Conservation (phyloP, 1,140 invertebrate species). For the Drosophila subobscura region DNA sequence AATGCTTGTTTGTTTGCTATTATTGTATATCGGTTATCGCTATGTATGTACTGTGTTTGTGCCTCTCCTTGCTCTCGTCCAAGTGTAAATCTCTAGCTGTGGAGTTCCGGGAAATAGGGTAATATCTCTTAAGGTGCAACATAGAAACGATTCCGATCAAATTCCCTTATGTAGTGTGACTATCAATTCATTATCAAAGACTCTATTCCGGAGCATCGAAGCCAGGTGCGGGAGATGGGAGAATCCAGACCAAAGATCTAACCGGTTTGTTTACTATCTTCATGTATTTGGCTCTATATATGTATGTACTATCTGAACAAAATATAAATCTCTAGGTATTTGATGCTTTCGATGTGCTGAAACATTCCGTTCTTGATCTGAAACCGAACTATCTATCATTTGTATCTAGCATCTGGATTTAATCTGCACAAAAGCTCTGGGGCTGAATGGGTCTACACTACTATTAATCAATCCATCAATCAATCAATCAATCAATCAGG, state of each 20-base stretch:
- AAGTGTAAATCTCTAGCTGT: conserved; percentile 2
- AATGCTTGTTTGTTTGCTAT: conserved; percentile 51
- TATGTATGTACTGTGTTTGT: conserved; percentile 38
- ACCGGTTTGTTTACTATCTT: conserved; percentile 1
- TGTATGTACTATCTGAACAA: conserved; percentile 21
- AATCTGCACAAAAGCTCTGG: conserved; percentile 10
- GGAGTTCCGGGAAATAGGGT: not conserved
- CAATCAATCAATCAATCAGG: conserved; percentile 41
- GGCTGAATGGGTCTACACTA: conserved; percentile 31
- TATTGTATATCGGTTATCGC: conserved; percentile 64
- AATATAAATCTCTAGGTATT: conserved; percentile 39
- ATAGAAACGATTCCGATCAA: conserved; percentile 10
- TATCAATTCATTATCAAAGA: conserved; percentile 9
- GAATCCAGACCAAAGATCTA: conserved; percentile 23
- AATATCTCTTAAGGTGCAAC: not conserved
- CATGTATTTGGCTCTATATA: conserved; percentile 12
- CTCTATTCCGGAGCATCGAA: not conserved
- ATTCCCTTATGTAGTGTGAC: conserved; percentile 12
- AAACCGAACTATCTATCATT: conserved; percentile 67
- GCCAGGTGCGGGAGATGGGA: not conserved
- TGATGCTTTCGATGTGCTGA: conserved; percentile 54
- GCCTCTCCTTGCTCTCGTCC: not conserved
- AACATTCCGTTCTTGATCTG: conserved; percentile 56
- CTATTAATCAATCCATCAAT: conserved; percentile 13
- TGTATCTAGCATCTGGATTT: conserved; percentile 39